phyloP scores from a whole-genome alignment of 2,113 vertebrate genomes.

The Pseudopipra pipra region DNA sequence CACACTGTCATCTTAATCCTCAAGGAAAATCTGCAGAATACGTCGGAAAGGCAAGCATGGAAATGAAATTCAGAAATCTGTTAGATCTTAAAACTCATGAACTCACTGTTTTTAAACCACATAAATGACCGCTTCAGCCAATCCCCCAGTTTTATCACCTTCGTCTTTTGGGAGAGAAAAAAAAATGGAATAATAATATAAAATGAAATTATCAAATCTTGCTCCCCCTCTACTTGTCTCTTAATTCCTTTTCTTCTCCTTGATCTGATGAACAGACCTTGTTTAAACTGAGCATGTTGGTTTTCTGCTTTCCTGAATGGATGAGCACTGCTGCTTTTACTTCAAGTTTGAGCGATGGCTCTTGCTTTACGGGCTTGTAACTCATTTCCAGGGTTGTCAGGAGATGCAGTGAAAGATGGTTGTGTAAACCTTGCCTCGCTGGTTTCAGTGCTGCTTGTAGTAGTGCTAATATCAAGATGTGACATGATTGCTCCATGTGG shows the following conservation, averaged over 20 bases:
- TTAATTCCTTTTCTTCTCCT: neutral
- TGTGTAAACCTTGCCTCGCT: neutral
- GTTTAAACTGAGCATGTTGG: neutral
- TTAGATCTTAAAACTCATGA: neutral
- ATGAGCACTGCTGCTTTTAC: neutral
- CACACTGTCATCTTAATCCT: neutral
- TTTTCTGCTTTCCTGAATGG: neutral
- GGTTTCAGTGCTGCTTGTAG: neutral
- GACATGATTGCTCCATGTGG: fast-evolving
- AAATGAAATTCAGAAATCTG: neutral
- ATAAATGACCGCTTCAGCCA: neutral
- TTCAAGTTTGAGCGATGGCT: neutral
- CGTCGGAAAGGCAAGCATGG: neutral
- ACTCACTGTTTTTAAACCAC: neutral
- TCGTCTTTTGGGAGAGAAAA: neutral
- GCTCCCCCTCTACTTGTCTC: neutral
- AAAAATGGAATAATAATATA: neutral
- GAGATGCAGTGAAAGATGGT: neutral
- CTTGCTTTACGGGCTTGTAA: neutral
- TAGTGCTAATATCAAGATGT: neutral
- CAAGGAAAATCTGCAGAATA: neutral
- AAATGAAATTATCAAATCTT: neutral
- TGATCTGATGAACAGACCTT: neutral
- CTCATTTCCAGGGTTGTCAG: neutral
- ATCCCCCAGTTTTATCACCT: neutral